Evolutionary conservation across 2,113 vertebrate genomes (phyloP), one percentile per base, ranked within the genome.

Genomic region (Neotoma lepida): DNA sequence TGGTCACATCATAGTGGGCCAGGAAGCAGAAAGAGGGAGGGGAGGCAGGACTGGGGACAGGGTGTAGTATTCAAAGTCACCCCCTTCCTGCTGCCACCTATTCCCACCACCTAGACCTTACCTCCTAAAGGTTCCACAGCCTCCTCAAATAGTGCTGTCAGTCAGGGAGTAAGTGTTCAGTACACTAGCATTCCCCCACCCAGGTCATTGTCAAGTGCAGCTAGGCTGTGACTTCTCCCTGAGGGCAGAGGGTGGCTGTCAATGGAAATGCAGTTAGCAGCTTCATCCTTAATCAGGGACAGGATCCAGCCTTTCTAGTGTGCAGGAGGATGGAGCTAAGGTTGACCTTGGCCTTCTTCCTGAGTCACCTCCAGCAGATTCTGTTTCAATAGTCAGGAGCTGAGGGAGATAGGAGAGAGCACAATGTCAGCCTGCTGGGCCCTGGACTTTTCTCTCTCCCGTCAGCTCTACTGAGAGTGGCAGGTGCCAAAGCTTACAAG

Each of bases 401-500:
- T 18, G 61, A 80, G 6, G 0, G 1, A 8, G 30, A 13, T 0
- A 3, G 54, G 61, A 78, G 73, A 80, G 87, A 26, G 13, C 6
- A 2, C 9, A 10, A 13, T 95, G 96, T 92, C 97, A 98, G 93
- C 98, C 98, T 97, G 96, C 97, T 61, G 26, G 30, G 94, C 93
- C 95, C 96, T 96, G 95, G 96, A 92, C 96, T 97, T 98, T 98
- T 97, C 97, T 98, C 96, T 76, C 86, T 58, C 82, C 97, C 97
- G 96, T 98, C 98, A 98, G 98, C 97, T 98, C 51, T 93, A 92
- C 84, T 0, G 0, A 97, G 97, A 98, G 93, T 97, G 97, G 94
- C 97, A 97, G 98, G 97, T 98, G 97, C 97, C 97, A 88, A 95
- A 96, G 97, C 97, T 97, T 90, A 96, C 97, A 97, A 97, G 97